Evolutionary conservation across 1,140 invertebrate genomes (phyloP).

Genomic region (Lasioglossum albipes): DNA sequence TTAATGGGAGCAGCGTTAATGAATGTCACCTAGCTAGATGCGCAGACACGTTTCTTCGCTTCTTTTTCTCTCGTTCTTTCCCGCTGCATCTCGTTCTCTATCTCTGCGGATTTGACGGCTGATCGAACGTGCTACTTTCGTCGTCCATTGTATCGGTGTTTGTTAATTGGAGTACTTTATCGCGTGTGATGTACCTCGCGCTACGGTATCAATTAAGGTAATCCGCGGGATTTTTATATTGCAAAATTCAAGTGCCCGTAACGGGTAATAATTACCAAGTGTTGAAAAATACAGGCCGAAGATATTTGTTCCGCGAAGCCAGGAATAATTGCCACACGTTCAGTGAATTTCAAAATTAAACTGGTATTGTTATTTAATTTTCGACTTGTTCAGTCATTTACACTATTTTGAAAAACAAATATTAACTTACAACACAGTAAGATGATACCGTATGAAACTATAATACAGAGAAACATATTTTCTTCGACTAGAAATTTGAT

Average conservation of each 20-base stretch:
- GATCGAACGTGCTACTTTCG: slow-evolving; percentile 3
- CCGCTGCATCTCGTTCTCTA: no score
- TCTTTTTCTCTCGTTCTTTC: neutral
- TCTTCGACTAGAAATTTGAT: no score
- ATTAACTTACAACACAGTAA: no score
- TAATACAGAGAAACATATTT: no score
- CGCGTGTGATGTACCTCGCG: neutral
- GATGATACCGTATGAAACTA: no score
- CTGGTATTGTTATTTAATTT: no score
- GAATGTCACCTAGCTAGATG: slow-evolving; percentile 35
- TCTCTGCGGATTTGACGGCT: neutral
- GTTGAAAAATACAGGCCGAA: no score
- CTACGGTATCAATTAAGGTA: slow-evolving; percentile 19
- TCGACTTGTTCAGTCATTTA: no score
- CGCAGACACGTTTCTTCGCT: neutral
- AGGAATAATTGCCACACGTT: no score
- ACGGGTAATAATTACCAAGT: neutral
- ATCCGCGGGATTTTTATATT: neutral
- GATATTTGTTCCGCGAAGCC: no score
- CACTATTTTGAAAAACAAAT: no score
- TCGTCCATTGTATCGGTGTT: neutral
- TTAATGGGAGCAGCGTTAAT: slow-evolving; percentile 55
- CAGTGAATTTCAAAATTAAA: no score
- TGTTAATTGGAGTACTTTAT: slow-evolving; percentile 32
- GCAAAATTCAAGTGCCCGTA: neutral